Evolutionary conservation across 1,140 invertebrate species (phyloP).

Genomic region (Drosophila subobscura): DNA sequence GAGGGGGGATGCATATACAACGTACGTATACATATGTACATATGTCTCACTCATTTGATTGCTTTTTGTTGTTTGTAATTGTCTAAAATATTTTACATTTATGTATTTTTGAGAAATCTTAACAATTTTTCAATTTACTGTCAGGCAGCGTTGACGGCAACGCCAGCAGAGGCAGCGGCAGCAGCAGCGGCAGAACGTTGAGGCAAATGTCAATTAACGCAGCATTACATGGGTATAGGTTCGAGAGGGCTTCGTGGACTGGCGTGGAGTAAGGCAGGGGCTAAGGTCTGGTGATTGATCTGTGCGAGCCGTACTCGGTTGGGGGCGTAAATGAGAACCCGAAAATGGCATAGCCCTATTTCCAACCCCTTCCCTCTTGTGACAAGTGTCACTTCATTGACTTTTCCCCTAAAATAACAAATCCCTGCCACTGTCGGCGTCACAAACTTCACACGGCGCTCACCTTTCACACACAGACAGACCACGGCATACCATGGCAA

Average conservation of each 20-base stretch:
- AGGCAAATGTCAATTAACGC: conserved; percentile 68
- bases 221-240: conserved; percentile 49
- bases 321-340: conserved; percentile 48
- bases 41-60: conserved; percentile 26
- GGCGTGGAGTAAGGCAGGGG: conserved; percentile 28
- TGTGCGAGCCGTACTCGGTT: conserved; percentile 42
- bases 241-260: not conserved
- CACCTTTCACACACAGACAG: conserved; percentile 32
- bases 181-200: conserved; percentile 21
- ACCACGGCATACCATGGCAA: not conserved
- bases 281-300: conserved; percentile 45
- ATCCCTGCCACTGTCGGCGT: conserved; percentile 42
- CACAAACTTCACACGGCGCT: conserved; percentile 39
- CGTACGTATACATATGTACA: not conserved
- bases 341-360: conserved; percentile 32
- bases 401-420: conserved; percentile 51
- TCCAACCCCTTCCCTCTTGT: conserved; percentile 2
- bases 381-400: conserved; percentile 72
- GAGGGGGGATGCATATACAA: not conserved
- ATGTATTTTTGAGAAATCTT: conserved; percentile 54
- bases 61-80: conserved; percentile 52
- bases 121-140: conserved; percentile 79
- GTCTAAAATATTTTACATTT: conserved; percentile 47
- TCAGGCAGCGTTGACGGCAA: conserved; percentile 54
- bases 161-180: conserved; percentile 28